A percentile compares a stretch with the other conserved stretches of the same genome.
These are phyloP conservation scores for Thysanoteuthis rhombus DNA, from an alignment of 2,888 invertebrate genomes.

Conservation along the genomic window DNA sequence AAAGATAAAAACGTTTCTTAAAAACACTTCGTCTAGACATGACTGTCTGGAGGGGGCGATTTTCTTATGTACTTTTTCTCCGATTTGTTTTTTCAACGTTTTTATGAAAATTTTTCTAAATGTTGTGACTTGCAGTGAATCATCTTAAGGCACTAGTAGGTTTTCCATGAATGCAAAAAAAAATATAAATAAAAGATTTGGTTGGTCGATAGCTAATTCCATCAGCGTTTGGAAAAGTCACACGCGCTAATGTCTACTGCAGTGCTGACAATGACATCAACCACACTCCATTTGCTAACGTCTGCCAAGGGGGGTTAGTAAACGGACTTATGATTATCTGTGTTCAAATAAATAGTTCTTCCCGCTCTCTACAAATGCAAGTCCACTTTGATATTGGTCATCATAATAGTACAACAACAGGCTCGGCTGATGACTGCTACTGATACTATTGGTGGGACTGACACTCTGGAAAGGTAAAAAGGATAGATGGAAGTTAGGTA, in stretches of 20 bases:
- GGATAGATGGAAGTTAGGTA: too few species aligned
- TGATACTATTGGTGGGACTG: too few species aligned
- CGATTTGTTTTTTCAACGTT: neutral
- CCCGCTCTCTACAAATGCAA: neutral
- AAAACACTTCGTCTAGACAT: conserved; percentile 12
- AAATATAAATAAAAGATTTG: neutral
- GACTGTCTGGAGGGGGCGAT: neutral
- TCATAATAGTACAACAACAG: too few species aligned
- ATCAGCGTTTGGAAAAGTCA: neutral
- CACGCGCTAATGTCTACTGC: neutral
- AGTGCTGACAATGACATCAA: neutral
- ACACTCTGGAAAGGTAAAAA: too few species aligned
- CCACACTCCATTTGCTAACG: neutral
- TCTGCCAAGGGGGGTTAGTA: neutral
- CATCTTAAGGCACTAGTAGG: neutral
- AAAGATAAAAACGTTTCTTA: neutral
- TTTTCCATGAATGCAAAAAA: neutral
- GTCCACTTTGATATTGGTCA: too few species aligned
- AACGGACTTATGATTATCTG: neutral
- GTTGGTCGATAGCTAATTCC: neutral
- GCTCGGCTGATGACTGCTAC: too few species aligned
- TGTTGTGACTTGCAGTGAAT: neutral
- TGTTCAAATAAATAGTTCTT: neutral
- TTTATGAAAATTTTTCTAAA: neutral
- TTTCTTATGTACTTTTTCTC: neutral